A percentile compares a stretch with the other conserved stretches of the same genome.
phyloP scores from a whole-genome alignment of 2,797 vertebrate genomes.

The Enteromius treurensis region DNA sequence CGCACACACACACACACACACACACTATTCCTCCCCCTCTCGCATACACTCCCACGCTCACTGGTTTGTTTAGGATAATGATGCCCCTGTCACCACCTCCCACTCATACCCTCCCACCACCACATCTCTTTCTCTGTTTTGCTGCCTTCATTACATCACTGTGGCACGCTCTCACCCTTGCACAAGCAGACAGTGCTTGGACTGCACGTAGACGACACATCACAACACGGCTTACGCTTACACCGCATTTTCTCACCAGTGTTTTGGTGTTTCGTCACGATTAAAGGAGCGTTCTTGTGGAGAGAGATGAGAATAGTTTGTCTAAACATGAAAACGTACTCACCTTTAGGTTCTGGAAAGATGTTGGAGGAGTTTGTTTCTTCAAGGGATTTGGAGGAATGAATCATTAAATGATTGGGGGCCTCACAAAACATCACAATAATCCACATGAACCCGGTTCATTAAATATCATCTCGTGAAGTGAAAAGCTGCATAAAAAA shows the following conservation, averaged over 20 bases:
- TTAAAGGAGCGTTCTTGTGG: background rate
- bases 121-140: conserved; percentile 16
- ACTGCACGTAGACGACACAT: conserved; percentile 16
- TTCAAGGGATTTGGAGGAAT: background rate
- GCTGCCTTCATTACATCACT: conserved; percentile 57
- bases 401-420: background rate
- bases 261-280: no score
- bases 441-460: background rate
- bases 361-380: background rate
- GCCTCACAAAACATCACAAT: background rate
- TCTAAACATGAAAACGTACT: background rate
- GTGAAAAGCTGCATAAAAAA: background rate
- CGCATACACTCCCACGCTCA: conserved; percentile 76
- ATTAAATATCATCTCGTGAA: background rate
- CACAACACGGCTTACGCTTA: conserved; percentile 4
- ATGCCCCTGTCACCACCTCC: conserved; percentile 78
- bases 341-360: background rate
- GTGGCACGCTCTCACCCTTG: conserved; percentile 49
- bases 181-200: conserved; percentile 43
- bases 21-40: conserved; percentile 59
- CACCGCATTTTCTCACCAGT: background rate
- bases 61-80: conserved; percentile 80
- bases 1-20: conserved; percentile 65
- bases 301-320: background rate
- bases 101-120: conserved; percentile 64